phyloP scores from a whole-genome alignment of 2,888 invertebrate genomes.

The Agapostemon virescens region DNA sequence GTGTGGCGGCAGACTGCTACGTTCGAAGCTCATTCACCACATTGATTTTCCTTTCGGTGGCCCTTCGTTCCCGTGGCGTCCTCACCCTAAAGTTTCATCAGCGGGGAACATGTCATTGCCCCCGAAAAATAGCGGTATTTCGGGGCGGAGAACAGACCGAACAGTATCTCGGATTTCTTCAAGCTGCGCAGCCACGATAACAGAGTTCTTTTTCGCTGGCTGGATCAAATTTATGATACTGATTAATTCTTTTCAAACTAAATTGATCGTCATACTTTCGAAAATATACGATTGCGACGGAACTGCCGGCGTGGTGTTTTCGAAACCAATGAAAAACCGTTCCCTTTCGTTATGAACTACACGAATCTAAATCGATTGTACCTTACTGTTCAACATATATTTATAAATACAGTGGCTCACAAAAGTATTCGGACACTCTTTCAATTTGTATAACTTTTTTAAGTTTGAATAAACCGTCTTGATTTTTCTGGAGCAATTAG shows the following conservation, averaged over 20 bases:
- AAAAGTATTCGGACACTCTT: too few species aligned
- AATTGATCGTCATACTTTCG: neutral
- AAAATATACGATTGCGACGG: slow-evolving; percentile 3
- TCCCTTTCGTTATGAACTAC: neutral
- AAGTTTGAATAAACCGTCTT: too few species aligned
- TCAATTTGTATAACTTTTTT: too few species aligned
- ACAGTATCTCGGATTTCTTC: slow-evolving; percentile 29
- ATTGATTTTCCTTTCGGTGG: slow-evolving; percentile 78
- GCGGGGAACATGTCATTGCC: slow-evolving; percentile 69
- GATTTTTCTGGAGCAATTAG: too few species aligned
- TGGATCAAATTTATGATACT: neutral
- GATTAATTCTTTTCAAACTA: slow-evolving; percentile 19
- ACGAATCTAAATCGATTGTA: neutral
- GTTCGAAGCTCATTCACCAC: slow-evolving; percentile 75
- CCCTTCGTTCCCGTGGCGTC: slow-evolving; percentile 64
- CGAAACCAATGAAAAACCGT: neutral
- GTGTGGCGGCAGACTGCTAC: slow-evolving; percentile 70
- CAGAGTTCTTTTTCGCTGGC: neutral
- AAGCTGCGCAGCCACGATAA: slow-evolving; percentile 33
- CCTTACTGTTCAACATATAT: neutral
- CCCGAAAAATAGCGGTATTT: slow-evolving; percentile 68
- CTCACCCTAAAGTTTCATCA: slow-evolving; percentile 66
- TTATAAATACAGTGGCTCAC: too few species aligned
- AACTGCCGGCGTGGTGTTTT: neutral
- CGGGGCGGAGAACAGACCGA: slow-evolving; percentile 44